These are phyloP conservation scores for Ormyrus nitidulus DNA, from an alignment of 2,888 invertebrate species.

Conservation along the genomic window DNA sequence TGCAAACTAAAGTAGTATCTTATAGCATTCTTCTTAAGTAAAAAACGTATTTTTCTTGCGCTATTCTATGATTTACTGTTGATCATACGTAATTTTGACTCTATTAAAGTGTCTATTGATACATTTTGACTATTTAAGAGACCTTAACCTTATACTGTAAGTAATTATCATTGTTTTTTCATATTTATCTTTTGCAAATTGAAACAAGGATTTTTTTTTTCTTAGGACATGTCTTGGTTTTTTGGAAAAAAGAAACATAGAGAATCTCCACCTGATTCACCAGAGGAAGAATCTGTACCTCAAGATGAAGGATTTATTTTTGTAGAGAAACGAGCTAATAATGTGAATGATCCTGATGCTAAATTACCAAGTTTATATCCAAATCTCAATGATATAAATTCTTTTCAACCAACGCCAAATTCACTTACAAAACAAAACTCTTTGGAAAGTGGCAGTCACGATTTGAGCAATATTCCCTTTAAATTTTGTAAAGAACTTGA, in stretches of 20 bases:
- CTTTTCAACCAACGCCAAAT: conserved; percentile 57
- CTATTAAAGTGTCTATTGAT: too few relatives aligned
- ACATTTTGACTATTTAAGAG: not conserved
- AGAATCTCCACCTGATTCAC: conserved; percentile 67
- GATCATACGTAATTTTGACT: too few relatives aligned
- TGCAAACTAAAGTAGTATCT: too few relatives aligned
- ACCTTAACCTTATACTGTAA: not conserved
- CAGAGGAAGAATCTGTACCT: conserved; percentile 61
- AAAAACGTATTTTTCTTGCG: too few relatives aligned
- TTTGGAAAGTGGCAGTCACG: conserved; percentile 55
- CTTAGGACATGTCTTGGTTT: conserved; percentile 71
- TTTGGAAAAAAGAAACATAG: conserved; percentile 72
- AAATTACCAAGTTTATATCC: conserved; percentile 65
- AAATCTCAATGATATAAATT: conserved; percentile 54
- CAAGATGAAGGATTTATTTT: conserved; percentile 66
- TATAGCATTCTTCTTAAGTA: too few relatives aligned
- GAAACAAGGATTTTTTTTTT: conserved; percentile 7
- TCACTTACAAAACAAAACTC: conserved; percentile 57
- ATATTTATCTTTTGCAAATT: too few relatives aligned
- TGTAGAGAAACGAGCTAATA: conserved; percentile 61
- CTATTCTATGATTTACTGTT: too few relatives aligned
- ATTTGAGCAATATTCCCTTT: conserved; percentile 72
- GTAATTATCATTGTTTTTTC: too few relatives aligned
- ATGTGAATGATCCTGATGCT: conserved; percentile 40
- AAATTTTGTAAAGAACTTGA: conserved; percentile 76